phyloP scores from a whole-genome alignment of 2,113 vertebrate species.

The Pteruthius melanotis region DNA sequence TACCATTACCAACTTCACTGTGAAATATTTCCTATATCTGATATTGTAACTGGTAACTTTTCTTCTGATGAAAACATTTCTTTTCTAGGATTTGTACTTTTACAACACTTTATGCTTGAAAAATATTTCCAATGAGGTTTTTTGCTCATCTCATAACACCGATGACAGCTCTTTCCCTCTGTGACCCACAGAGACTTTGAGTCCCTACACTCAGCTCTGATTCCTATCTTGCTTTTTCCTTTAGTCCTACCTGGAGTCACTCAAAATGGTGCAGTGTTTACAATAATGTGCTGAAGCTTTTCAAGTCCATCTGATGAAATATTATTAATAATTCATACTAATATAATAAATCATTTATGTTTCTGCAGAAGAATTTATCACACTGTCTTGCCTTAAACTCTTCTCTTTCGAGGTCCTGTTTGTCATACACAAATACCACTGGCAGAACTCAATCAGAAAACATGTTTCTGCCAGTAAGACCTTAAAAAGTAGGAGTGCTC shows the following conservation, averaged over 20 bases:
- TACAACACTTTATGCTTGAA: neutral
- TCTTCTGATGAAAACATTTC: neutral
- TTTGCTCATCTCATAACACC: neutral
- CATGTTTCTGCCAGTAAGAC: slow-evolving; percentile 54
- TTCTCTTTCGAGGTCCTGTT: slow-evolving; percentile 42
- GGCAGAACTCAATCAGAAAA: slow-evolving; percentile 56
- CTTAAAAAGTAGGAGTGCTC: neutral
- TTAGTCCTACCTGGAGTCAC: slow-evolving; percentile 44
- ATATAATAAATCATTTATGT: slow-evolving; percentile 62
- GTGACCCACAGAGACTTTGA: neutral
- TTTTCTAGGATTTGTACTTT: neutral
- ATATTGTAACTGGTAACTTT: neutral
- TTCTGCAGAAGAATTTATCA: slow-evolving; percentile 56
- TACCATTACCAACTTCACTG: fast-evolving
- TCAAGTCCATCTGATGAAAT: slow-evolving; percentile 16
- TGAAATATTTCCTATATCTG: neutral
- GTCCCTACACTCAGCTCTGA: neutral
- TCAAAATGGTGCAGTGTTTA: slow-evolving; percentile 18
- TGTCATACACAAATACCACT: slow-evolving; percentile 49
- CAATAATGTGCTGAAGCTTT: slow-evolving; percentile 33
- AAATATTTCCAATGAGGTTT: neutral
- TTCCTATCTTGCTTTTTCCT: neutral
- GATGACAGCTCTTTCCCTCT: neutral
- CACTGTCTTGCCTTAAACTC: slow-evolving; percentile 25
- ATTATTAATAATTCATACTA: slow-evolving; percentile 65